These are phyloP conservation scores for Macropis europaea DNA, from an alignment of 2,888 invertebrate genomes.

Conservation along the genomic window DNA sequence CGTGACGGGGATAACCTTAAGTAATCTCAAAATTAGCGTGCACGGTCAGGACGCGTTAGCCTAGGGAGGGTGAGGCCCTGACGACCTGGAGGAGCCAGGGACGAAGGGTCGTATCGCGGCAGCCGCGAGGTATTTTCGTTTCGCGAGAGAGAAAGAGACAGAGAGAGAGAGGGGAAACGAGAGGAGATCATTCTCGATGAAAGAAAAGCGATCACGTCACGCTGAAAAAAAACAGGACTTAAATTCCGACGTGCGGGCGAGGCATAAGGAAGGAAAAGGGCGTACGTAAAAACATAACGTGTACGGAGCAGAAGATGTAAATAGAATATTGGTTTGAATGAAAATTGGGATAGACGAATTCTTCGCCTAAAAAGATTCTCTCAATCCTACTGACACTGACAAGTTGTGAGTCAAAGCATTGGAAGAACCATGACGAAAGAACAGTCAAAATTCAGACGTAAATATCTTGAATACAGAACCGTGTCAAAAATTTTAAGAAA, in stretches of 20 bases:
- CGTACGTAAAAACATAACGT: too few species aligned
- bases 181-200: constrained; percentile 79
- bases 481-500: too few species aligned
- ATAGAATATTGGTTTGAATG: too few species aligned
- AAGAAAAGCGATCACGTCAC: constrained; percentile 73
- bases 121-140: constrained; percentile 72
- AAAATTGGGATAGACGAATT: too few species aligned
- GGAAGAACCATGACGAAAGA: too few species aligned
- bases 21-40: constrained; percentile 40
- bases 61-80: constrained; percentile 26
- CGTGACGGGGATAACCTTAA: constrained; percentile 2
- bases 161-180: constrained; percentile 61
- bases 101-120: constrained; percentile 49
- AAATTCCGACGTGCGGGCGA: constrained; percentile 29
- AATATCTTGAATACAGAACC: too few species aligned
- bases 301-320: too few species aligned
- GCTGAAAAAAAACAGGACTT: constrained; percentile 42
- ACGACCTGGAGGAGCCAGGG: constrained; percentile 37
- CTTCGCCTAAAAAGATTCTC: too few species aligned
- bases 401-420: too few species aligned
- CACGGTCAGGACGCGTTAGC: constrained; percentile 15
- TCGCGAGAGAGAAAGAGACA: constrained; percentile 74
- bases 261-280: too few species aligned
- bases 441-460: too few species aligned
- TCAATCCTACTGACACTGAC: too few species aligned